Conservation (phyloP, 2,113 vertebrate genomes). For the Nycticryphes semicollaris region DNA sequence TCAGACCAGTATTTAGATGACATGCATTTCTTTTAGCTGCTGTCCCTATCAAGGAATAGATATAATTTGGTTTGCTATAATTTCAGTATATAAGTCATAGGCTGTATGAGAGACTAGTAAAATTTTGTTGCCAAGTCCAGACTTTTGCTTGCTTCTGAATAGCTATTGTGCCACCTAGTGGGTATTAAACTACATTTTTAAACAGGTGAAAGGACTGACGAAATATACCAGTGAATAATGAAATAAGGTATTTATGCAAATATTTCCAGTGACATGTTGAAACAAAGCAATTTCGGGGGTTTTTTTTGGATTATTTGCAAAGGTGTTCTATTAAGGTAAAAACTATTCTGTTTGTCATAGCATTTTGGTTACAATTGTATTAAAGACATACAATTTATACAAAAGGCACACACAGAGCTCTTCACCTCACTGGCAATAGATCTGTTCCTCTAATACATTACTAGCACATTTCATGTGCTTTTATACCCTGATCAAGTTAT, state of each 20-base stretch:
- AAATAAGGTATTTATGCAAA: neutral
- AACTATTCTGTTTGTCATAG: neutral
- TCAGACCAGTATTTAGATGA: neutral
- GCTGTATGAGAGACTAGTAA: neutral
- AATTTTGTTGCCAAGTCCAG: neutral
- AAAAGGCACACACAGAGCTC: neutral
- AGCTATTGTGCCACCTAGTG: slow-evolving; percentile 65
- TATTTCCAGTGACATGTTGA: neutral
- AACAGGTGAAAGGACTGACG: neutral
- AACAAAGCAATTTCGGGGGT: neutral
- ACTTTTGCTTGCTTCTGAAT: neutral
- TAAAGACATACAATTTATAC: neutral
- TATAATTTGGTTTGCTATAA: neutral
- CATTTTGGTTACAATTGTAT: neutral
- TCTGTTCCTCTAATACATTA: neutral
- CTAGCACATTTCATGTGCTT: neutral
- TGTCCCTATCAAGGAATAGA: neutral
- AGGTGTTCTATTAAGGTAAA: neutral
- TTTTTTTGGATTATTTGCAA: neutral
- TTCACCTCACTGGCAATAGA: neutral
- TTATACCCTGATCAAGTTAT: neutral
- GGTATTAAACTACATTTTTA: neutral
- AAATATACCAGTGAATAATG: neutral
- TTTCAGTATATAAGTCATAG: neutral
- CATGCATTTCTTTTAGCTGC: neutral